phyloP scores from a whole-genome alignment of 2,113 vertebrate species.

The Zeus faber region DNA sequence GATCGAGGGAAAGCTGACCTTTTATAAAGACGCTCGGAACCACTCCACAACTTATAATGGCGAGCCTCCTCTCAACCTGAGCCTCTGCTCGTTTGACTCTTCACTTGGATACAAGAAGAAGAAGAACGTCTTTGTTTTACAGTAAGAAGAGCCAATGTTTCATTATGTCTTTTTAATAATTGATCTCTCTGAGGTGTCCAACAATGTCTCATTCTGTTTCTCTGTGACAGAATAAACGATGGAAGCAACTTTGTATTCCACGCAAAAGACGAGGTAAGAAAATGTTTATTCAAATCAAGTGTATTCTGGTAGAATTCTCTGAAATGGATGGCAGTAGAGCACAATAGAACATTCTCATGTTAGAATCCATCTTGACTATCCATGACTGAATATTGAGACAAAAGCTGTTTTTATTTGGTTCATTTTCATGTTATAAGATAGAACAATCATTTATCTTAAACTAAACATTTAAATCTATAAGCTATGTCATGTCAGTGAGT shows the following conservation, averaged over 20 bases:
- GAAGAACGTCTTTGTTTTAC: slow-evolving; percentile 90
- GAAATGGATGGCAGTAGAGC: no score
- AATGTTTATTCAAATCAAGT: no score
- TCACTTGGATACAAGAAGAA: slow-evolving; percentile 90
- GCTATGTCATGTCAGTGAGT: no score
- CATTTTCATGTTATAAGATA: no score
- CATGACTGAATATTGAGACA: no score
- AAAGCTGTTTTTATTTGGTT: no score
- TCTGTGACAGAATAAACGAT: slow-evolving; percentile 77
- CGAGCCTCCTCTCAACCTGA: slow-evolving; percentile 82
- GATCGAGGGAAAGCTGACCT: slow-evolving; percentile 80
- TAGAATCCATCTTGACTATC: no score
- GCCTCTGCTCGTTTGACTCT: slow-evolving; percentile 80
- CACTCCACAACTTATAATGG: slow-evolving; percentile 81
- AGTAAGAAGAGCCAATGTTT: slow-evolving; percentile 67
- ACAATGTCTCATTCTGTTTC: slow-evolving; percentile 15
- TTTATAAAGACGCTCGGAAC: slow-evolving; percentile 86
- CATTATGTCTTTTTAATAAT: not conserved
- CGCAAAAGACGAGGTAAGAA: slow-evolving; percentile 90
- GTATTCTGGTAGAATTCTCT: no score
- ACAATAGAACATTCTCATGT: no score
- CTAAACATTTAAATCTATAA: no score
- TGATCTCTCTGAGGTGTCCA: not conserved
- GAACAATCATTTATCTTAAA: no score
- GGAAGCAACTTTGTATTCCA: slow-evolving; percentile 89